These are phyloP conservation scores for Lytechinus pictus DNA, from an alignment of 35 echinoderm and acorn worm species.

Conservation along the genomic window DNA sequence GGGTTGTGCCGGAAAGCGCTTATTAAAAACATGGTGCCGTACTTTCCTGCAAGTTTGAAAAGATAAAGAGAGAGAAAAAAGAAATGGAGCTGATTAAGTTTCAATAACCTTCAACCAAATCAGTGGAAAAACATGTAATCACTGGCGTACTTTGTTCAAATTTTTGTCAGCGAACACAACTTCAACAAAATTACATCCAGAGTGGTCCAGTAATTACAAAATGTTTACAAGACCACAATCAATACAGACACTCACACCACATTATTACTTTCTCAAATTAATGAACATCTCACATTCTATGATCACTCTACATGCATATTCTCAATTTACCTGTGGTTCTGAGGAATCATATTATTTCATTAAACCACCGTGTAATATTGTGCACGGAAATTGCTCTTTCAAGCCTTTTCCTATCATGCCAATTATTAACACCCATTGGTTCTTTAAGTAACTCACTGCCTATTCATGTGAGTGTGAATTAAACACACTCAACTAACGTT, in stretches of 20 bases:
- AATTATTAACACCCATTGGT: neutral
- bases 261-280: neutral
- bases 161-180: neutral
- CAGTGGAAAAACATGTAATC: neutral
- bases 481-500: neutral
- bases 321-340: neutral
- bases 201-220: neutral
- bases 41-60: conserved; percentile 66
- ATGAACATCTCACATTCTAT: neutral
- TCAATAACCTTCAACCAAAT: neutral
- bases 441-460: neutral
- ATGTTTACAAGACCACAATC: neutral
- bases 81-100: neutral
- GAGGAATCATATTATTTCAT: conserved; percentile 3
- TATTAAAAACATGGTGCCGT: conserved; percentile 83
- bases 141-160: neutral
- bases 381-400: neutral
- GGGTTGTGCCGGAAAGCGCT: conserved; percentile 48
- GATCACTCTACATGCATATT: neutral
- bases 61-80: neutral
- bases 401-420: neutral
- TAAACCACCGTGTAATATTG: neutral
- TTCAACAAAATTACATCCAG: neutral
- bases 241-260: neutral
- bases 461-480: neutral